Conservation (phyloP, 2,797 vertebrate genomes). For the Oophaga sylvatica region DNA sequence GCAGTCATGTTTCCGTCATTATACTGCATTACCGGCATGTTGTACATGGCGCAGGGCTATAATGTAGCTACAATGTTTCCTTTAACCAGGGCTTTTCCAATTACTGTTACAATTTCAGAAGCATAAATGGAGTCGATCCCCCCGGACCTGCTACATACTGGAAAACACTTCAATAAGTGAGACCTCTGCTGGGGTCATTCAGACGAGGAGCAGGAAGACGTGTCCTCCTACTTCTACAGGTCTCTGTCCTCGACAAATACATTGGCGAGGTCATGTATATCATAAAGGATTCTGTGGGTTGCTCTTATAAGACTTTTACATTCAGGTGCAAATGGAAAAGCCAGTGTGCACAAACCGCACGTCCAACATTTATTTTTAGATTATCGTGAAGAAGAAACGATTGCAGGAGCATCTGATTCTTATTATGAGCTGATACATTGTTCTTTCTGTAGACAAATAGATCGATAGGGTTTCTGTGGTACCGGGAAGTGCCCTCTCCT, state of each 20-base stretch:
- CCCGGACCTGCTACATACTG: conserved; percentile 67
- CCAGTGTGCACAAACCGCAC: neutral
- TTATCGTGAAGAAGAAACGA: neutral
- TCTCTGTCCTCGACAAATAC: conserved; percentile 70
- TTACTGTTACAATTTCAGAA: conserved; percentile 65
- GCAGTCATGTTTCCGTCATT: conserved; percentile 53
- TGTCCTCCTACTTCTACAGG: conserved; percentile 65
- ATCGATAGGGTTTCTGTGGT: too few relatives aligned
- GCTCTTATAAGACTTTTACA: conserved; percentile 26
- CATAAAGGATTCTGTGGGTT: conserved; percentile 28
- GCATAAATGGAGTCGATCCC: conserved; percentile 70
- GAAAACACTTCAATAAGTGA: conserved; percentile 73
- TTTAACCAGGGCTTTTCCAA: conserved; percentile 68
- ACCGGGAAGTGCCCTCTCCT: too few relatives aligned
- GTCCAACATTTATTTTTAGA: neutral
- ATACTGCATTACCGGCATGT: conserved; percentile 38
- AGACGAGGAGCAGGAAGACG: conserved; percentile 69
- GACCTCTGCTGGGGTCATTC: conserved; percentile 71
- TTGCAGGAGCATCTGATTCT: neutral
- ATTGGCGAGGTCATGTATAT: conserved; percentile 65
- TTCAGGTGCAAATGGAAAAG: conserved; percentile 7
- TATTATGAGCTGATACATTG: neutral
- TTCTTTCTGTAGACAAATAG: too few relatives aligned
- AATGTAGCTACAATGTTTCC: conserved; percentile 61
- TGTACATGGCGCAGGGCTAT: conserved; percentile 30